phyloP scores from a whole-genome alignment of 1,140 invertebrate species.

The Drosophila auraria region DNA sequence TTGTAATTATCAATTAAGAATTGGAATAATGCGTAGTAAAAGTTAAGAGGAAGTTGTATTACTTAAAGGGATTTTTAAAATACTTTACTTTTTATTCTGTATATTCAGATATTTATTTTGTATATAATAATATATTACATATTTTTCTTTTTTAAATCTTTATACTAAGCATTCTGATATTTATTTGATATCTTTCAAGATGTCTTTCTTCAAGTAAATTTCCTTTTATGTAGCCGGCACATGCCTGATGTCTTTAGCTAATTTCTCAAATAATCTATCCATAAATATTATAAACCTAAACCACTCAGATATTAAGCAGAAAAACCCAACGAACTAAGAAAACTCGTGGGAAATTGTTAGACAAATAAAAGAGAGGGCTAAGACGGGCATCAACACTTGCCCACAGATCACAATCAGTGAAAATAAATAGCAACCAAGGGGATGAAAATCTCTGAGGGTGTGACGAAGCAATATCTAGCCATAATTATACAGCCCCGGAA shows the following conservation, averaged over 20 bases:
- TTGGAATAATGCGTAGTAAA: neutral
- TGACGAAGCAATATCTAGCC: constrained; percentile 8
- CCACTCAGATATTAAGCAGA: neutral
- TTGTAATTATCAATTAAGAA: neutral
- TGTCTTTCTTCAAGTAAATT: too few species aligned
- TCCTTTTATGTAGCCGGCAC: neutral
- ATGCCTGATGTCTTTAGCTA: constrained; percentile 4
- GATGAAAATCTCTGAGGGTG: neutral
- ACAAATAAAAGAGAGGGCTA: constrained; percentile 3
- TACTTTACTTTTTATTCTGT: too few species aligned
- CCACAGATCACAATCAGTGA: constrained; percentile 17
- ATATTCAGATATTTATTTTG: too few species aligned
- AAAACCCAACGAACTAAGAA: constrained; percentile 3
- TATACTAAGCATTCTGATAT: too few species aligned
- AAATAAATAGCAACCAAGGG: neutral
- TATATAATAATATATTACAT: too few species aligned
- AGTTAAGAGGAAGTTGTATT: neutral
- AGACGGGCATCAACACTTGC: constrained; percentile 18
- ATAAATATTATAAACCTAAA: constrained; percentile 17
- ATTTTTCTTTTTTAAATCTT: too few species aligned
- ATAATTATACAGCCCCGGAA: neutral
- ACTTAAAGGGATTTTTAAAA: neutral
- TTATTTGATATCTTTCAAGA: too few species aligned
- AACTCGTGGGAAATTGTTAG: constrained; percentile 16
- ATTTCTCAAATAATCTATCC: constrained; percentile 9